Base-by-base conservation (phyloP, 2,888 invertebrate genomes). In the Pristionchus entomophagus region DNA sequence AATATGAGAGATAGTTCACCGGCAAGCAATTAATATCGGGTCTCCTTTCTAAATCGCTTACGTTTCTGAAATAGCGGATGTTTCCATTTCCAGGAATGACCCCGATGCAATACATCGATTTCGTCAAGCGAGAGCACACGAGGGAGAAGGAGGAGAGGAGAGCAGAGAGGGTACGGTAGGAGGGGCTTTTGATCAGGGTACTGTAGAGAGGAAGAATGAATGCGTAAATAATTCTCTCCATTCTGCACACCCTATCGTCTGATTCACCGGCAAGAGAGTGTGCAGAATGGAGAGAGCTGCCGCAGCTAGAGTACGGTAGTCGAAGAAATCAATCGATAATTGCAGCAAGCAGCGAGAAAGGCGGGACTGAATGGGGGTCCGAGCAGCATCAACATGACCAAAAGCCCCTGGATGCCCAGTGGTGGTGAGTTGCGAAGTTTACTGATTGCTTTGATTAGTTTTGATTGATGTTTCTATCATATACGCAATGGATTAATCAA, bases 1-100 rank as follows among this genome's bases (percentile, higher is more conserved):
- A 6, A 29, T 59, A 12, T 0, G 10, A 35, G 32, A 1, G 65
- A 32, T 19, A 32, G 29, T 6, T 5, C 12, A 3, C 29, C 26
- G 26, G n/a, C 1, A 2, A 29, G 59, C 26, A 59, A 59, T 59
- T 2, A n/a, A 26, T 29, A 59, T 59, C 12, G 10, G 32, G 4
- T 65, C 17, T 29, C 10, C 2, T 65, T 19, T 32, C 35, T 1
- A 65, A 19, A 65, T 22, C 14, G 3, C 17, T 5, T 35, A 3
- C 45, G 0, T 29, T 45, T n/a, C 14, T 8, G 10, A 45, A 38
- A n/a, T n/a, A n/a, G n/a, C n/a, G n/a, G n/a, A n/a, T n/a, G n/a
- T n/a, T n/a, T n/a, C n/a, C n/a, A n/a, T n/a, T n/a, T 77, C 17
- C 81, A 81, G 81, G 81, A 0, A 56, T 83, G 62, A 62, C 83